phyloP scores from a whole-genome alignment of 2,797 vertebrate species.

The Poecile montanus region DNA sequence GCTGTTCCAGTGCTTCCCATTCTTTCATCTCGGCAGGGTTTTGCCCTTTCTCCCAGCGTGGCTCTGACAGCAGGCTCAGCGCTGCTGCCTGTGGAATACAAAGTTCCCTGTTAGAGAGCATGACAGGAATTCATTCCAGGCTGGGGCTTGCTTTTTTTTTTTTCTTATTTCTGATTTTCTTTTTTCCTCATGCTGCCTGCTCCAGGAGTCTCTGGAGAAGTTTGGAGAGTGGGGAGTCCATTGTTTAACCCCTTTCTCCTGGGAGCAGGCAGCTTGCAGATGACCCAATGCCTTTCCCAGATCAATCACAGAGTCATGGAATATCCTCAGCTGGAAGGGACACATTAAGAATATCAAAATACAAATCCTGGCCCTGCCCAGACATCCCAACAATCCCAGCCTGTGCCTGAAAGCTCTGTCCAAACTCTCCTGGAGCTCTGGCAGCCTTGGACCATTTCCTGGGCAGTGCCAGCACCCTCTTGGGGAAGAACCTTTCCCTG shows the following conservation, averaged over 20 bases:
- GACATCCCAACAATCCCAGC: not conserved
- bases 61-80: slow-evolving; percentile 56
- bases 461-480: not conserved
- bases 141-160: not conserved
- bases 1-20: slow-evolving; percentile 26
- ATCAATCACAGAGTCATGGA: not conserved
- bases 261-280: not conserved
- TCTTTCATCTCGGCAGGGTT: slow-evolving; percentile 69
- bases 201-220: slow-evolving; percentile 6
- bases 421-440: not conserved
- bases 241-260: not conserved
- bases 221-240: not conserved
- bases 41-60: slow-evolving; percentile 67
- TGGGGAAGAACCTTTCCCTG: not conserved
- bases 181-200: not conserved
- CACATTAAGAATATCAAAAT: not conserved
- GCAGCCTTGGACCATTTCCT: not conserved
- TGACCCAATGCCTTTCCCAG: not conserved
- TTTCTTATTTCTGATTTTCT: not conserved
- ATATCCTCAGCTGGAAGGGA: not conserved
- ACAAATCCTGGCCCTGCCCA: not conserved
- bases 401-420: rapidly evolving
- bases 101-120: slow-evolving; percentile 12
- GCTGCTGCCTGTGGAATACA: slow-evolving; percentile 61
- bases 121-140: slow-evolving; percentile 50